phyloP scores from a whole-genome alignment of 1,140 invertebrate species.

The Temnothorax curvispinosus region DNA sequence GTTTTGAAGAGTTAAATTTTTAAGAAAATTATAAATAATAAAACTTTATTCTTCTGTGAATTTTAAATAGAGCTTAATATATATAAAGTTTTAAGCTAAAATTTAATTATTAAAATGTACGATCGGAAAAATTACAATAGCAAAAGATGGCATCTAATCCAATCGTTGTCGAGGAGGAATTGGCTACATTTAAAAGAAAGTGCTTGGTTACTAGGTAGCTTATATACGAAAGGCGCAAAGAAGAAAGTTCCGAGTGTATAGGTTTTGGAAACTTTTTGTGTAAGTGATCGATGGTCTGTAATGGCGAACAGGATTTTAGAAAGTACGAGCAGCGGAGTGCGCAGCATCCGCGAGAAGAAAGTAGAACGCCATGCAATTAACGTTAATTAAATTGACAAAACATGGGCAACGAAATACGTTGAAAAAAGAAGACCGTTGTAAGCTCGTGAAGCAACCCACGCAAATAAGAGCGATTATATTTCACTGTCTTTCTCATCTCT shows the following conservation, averaged over 20 bases:
- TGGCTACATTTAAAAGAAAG: constrained; percentile 11
- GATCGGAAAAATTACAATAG: not conserved
- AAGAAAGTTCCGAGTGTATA: constrained; percentile 16
- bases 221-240: constrained; percentile 2
- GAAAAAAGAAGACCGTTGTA: constrained; percentile 9
- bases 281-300: constrained; percentile 44
- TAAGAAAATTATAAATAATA: not conserved
- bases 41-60: not conserved
- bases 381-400: constrained; percentile 72
- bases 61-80: not conserved
- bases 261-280: constrained; percentile 35
- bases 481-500: constrained; percentile 5
- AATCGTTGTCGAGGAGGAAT: not conserved
- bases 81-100: not conserved
- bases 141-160: not conserved
- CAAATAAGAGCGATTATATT: constrained; percentile 50
- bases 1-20: not conserved
- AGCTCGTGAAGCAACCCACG: not conserved
- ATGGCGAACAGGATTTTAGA: constrained; percentile 1
- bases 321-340: constrained; percentile 39
- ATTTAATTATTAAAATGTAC: constrained; percentile 12
- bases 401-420: constrained; percentile 9
- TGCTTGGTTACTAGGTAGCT: not conserved
- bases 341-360: constrained; percentile 57
- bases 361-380: constrained; percentile 67